Evolutionary conservation across 2,888 invertebrate species (phyloP).

Genomic region (Listrodromus nycthemerus): DNA sequence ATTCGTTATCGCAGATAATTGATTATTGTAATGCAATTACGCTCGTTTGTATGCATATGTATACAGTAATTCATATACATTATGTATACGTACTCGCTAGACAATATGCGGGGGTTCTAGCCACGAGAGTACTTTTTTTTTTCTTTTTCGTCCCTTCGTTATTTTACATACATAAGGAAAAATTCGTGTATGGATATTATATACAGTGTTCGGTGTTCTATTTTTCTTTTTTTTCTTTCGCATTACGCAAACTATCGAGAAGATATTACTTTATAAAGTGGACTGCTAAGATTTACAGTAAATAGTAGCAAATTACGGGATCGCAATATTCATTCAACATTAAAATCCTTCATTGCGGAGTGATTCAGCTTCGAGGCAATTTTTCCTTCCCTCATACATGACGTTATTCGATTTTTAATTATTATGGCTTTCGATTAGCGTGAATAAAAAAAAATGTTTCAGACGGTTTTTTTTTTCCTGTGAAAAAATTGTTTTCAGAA

Average conservation of each 20-base stretch:
- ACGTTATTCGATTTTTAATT: slow-evolving; percentile 2
- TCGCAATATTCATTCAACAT: slow-evolving; percentile 62
- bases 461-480: not conserved
- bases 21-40: slow-evolving; percentile 62
- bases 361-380: slow-evolving; percentile 28
- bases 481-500: slow-evolving; percentile 10
- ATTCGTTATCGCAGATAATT: slow-evolving; percentile 63
- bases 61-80: slow-evolving; percentile 57
- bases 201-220: slow-evolving; percentile 65
- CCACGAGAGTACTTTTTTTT: slow-evolving; percentile 38
- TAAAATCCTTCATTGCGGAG: slow-evolving; percentile 41
- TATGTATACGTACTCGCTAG: slow-evolving; percentile 62
- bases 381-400: slow-evolving; percentile 3
- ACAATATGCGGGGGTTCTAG: slow-evolving; percentile 67
- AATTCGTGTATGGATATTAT: slow-evolving; percentile 67
- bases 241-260: slow-evolving; percentile 55
- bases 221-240: slow-evolving; percentile 38
- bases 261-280: slow-evolving; percentile 55
- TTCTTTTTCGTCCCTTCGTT: slow-evolving; percentile 55
- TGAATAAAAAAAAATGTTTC: not conserved
- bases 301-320: slow-evolving; percentile 64
- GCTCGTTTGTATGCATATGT: slow-evolving; percentile 50
- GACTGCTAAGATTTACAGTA: slow-evolving; percentile 60
- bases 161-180: slow-evolving; percentile 76
- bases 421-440: not conserved